Base-by-base conservation (phyloP, 2,113 vertebrate species). In the Piprites chloris region DNA sequence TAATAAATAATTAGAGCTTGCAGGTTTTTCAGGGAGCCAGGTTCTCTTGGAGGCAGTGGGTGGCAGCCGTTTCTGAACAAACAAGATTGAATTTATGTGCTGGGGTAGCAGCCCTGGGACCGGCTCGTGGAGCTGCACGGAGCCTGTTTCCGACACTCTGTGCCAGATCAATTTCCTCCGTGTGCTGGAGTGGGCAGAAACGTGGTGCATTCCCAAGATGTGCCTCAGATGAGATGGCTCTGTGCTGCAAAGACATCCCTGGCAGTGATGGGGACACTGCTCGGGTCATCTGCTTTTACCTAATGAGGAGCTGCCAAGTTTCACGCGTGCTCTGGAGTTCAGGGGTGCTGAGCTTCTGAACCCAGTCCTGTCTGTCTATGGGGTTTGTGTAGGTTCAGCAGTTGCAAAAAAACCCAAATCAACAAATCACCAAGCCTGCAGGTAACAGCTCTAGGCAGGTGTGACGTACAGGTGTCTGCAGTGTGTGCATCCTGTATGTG, bases 41-140 rank as follows among this genome's bases (percentile, higher is more conserved):
- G 89, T 85, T 95, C 96, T 97, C 84, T 97, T 97, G 97, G 97
- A 93, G 79, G 21, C 83, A 58, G 71, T 6, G 4, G 66, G 53
- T 39, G 0, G 71, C 28, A 95, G 90, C 62, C 12, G 26, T 91
- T 94, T 96, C 93, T 96, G 97, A 97, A 97, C 84, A 98, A 98
- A 98, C 97, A 98, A 97, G 94, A 96, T 93, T 95, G 96, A 87
- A 76, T 95, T 72, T 44, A 72, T 96, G 91, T 94, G 74, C 95
- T 7, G 9, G 68, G 14, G 87, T 46, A 93, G 95, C 47, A 52
- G 55, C 72, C 59, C 87, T 84, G 97, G 93, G 97, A 94, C 68
- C 37, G 77, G 87, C 30, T 87, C 84, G 95, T 87, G 7, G 4
- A 81, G 89, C 92, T 67, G 93, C 90, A 27, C 83, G 39, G n/a